These are phyloP conservation scores for Adoxophyes honmai DNA, from an alignment of 1,140 invertebrate species.

Conservation along the genomic window DNA sequence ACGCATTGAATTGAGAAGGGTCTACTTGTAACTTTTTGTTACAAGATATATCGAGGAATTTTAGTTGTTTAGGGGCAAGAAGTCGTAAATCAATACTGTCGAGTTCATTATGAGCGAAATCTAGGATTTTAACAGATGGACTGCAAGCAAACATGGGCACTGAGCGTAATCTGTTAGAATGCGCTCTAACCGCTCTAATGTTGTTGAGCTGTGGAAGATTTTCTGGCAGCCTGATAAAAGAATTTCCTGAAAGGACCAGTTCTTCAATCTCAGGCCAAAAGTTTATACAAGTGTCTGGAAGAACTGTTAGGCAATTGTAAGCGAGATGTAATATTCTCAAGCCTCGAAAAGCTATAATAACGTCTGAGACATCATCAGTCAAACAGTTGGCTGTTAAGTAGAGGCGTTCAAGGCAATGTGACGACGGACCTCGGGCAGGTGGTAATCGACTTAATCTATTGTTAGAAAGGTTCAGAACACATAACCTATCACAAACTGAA, in stretches of 20 bases:
- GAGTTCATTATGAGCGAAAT: slow-evolving; percentile 90
- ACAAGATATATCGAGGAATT: slow-evolving; percentile 90
- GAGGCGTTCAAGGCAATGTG: slow-evolving; percentile 83
- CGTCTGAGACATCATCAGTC: slow-evolving; percentile 83
- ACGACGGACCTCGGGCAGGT: slow-evolving; percentile 75
- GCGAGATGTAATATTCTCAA: slow-evolving; percentile 86
- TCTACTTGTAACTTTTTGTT: slow-evolving; percentile 89
- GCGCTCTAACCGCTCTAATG: slow-evolving; percentile 86
- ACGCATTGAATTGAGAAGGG: slow-evolving; percentile 87
- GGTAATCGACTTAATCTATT: slow-evolving; percentile 85
- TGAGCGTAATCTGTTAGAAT: slow-evolving; percentile 87
- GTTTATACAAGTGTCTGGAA: slow-evolving; percentile 86
- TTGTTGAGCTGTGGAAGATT: slow-evolving; percentile 85
- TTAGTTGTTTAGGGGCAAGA: slow-evolving; percentile 87
- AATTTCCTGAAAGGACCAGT: slow-evolving; percentile 89
- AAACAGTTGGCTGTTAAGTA: slow-evolving; percentile 88
- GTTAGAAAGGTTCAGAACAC: slow-evolving; percentile 86
- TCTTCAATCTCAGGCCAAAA: slow-evolving; percentile 89
- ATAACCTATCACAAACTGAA: slow-evolving; percentile 82
- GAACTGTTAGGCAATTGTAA: slow-evolving; percentile 85
- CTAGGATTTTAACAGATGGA: slow-evolving; percentile 86
- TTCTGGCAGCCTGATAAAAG: slow-evolving; percentile 86
- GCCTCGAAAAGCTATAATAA: slow-evolving; percentile 81
- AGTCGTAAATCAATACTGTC: slow-evolving; percentile 86
- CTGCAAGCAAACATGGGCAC: slow-evolving; percentile 87